Conservation (phyloP, 2,888 invertebrate genomes). For the Uropetala carovei region DNA sequence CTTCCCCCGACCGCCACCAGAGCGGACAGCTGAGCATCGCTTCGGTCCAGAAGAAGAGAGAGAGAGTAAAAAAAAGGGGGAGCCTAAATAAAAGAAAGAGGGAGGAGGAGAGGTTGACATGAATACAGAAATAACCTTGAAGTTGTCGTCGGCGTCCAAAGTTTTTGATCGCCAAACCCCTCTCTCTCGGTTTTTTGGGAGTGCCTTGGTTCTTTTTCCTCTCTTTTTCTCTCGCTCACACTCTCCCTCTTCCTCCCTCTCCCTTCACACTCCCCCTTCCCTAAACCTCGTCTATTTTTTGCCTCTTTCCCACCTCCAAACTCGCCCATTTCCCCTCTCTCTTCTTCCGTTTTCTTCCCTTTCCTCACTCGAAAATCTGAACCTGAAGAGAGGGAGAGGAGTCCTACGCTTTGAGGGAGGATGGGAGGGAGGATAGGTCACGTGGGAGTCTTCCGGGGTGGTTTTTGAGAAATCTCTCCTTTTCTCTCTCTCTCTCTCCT, state of each 20-base stretch:
- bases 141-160: constrained; percentile 23
- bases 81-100: background rate
- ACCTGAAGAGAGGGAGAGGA: too few relatives aligned
- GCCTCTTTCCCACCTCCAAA: too few relatives aligned
- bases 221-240: background rate
- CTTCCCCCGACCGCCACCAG: background rate
- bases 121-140: constrained; percentile 35
- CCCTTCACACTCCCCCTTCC: too few relatives aligned
- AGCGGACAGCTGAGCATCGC: constrained; percentile 34
- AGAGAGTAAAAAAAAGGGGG: background rate
- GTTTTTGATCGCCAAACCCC: background rate
- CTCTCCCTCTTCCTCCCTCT: background rate
- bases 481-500: too few relatives aligned
- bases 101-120: constrained; percentile 18
- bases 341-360: too few relatives aligned
- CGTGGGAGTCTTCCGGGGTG: too few relatives aligned
- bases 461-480: too few relatives aligned
- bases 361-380: too few relatives aligned
- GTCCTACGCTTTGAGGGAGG: too few relatives aligned
- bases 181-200: background rate
- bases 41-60: background rate
- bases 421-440: too few relatives aligned
- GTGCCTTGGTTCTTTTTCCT: background rate
- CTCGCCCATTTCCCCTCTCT: too few relatives aligned
- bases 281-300: too few relatives aligned